Base-by-base conservation (phyloP, 2,797 vertebrate genomes). In the Gymnodraco acuticeps region DNA sequence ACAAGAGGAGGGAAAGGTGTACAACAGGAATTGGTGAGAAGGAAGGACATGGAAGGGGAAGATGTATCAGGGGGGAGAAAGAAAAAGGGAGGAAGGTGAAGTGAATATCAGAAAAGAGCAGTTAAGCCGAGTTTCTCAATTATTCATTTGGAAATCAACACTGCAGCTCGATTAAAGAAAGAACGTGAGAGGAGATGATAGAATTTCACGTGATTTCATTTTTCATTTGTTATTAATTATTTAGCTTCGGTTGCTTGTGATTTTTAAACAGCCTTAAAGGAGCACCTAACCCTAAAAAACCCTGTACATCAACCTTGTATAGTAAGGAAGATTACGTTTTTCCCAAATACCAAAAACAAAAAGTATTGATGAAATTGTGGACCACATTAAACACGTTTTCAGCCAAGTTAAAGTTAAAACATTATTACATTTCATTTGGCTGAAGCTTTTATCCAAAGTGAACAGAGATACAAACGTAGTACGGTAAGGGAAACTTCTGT, bases 71-170 rank as follows among this genome's bases (percentile, higher is more conserved):
- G 10, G 43, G 14, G 59, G 76, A 41, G 76, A 54, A 71, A 67
- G 67, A 56, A 3, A 17, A 77, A 51, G 60, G 79, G 67, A 53
- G 52, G 61, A 73, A 56, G 71, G 66, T 3, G 9, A 64, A 65
- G 75, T 62, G 78, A 85, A 82, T 78, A 56, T 71, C 71, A 68
- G 66, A 77, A 91, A 91, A 81, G 76, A 75, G 73, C 70, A 80
- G 78, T 90, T 90, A 82, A 86, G 77, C 85, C 52, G 59, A 84
- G 75, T 84, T 88, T 85, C 64, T 92, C 86, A 90, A 88, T 93
- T 88, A 92, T 92, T 93, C 74, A 93, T 92, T 87, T 68, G 60
- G 75, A 82, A 89, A 93, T 93, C 90, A 87, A 93, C 92, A 87
- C 64, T 48, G 50, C 0, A 67, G 48, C 31, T 42, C 80, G 65